A percentile compares a stretch with the other conserved stretches of the same genome.
Conservation (phyloP, 2,113 vertebrate genomes). For the Vulpes lagopus region DNA sequence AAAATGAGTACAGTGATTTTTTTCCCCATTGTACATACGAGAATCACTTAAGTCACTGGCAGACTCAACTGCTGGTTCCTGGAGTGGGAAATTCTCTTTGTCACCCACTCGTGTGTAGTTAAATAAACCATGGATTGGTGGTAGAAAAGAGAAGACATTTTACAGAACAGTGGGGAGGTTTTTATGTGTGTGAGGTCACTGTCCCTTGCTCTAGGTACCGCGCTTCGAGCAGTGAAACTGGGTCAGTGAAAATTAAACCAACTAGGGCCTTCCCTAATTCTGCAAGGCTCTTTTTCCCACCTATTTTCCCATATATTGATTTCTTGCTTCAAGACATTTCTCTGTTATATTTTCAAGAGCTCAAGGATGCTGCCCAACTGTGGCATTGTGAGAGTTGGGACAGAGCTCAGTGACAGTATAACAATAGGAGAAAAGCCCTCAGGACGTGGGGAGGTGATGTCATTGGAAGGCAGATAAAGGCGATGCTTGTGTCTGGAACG, state of each 20-base stretch:
- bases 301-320: background rate
- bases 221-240: background rate
- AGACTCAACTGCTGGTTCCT: background rate
- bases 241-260: background rate
- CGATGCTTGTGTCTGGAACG: background rate
- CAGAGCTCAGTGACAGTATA: background rate
- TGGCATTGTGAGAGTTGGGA: background rate
- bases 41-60: background rate
- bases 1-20: background rate
- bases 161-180: background rate
- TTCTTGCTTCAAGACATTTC: background rate
- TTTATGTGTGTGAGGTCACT: background rate
- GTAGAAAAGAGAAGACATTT: background rate
- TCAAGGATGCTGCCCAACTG: background rate
- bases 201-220: background rate
- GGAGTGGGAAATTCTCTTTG: background rate
- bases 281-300: background rate
- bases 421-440: constrained; percentile 47
- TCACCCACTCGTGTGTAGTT: background rate
- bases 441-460: background rate
- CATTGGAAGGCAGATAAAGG: background rate
- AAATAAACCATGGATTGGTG: background rate
- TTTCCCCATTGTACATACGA: background rate
- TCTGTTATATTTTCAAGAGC: constrained; percentile 1
- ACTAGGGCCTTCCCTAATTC: background rate